Percentiles rank a stretch among this genome's conserved stretches.
Evolutionary conservation across 1,140 invertebrate species (phyloP).

Genomic region (Polypedilum vanderplanki): DNA sequence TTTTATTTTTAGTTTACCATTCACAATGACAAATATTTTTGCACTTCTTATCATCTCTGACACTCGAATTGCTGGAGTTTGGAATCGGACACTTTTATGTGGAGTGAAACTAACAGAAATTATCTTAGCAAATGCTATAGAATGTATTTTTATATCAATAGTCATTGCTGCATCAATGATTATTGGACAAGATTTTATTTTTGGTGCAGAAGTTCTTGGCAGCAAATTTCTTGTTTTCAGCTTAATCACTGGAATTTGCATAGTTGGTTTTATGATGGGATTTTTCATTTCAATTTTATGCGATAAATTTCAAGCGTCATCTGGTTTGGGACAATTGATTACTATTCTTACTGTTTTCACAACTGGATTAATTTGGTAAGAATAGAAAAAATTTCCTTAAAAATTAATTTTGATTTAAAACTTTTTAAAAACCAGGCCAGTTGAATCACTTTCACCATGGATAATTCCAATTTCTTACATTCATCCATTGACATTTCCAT

Average conservation of each 20-base stretch:
- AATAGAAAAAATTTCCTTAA: neutral
- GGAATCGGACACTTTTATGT: constrained; percentile 73
- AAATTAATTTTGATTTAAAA: neutral
- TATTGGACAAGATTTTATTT: constrained; percentile 76
- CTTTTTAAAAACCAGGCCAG: neutral
- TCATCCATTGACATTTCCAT: neutral
- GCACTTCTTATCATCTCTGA: constrained; percentile 80
- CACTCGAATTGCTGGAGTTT: constrained; percentile 67
- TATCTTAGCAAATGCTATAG: constrained; percentile 79
- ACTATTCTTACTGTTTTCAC: neutral
- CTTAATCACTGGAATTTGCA: neutral
- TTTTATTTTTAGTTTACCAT: constrained; percentile 71
- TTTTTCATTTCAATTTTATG: neutral
- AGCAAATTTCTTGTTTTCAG: neutral
- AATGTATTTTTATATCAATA: constrained; percentile 82
- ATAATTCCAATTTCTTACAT: neutral
- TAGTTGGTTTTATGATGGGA: neutral
- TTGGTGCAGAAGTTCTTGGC: constrained; percentile 50
- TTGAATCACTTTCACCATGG: neutral
- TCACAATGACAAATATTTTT: constrained; percentile 80
- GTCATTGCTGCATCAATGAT: constrained; percentile 76
- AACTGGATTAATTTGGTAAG: neutral
- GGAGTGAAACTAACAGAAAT: constrained; percentile 79
- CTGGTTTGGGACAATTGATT: neutral
- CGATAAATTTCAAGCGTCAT: neutral